phyloP scores from a whole-genome alignment of 1,140 invertebrate species.

The Conopomorpha cramerella region DNA sequence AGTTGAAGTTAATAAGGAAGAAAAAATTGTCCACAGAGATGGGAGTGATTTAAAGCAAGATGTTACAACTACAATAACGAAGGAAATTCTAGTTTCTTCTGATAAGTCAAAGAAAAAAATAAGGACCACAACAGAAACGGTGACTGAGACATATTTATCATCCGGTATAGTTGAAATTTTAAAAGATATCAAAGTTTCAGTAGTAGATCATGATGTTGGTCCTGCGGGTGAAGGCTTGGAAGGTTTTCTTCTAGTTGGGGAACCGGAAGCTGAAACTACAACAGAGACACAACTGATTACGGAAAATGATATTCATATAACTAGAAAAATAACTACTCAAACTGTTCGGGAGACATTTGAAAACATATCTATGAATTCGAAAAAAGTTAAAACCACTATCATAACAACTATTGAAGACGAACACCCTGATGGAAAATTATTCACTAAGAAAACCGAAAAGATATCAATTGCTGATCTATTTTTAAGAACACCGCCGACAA shows the following conservation, averaged over 20 bases:
- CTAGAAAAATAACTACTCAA: constrained; percentile 36
- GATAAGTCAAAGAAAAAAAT: constrained; percentile 35
- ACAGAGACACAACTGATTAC: constrained; percentile 24
- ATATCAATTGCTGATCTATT: constrained; percentile 41
- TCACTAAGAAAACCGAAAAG: constrained; percentile 51
- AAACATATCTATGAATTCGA: constrained; percentile 20
- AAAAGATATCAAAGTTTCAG: constrained; percentile 48
- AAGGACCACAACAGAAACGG: constrained; percentile 38
- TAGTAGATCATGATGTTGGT: constrained; percentile 33
- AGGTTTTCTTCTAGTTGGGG: constrained; percentile 28
- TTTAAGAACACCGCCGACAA: constrained; percentile 12
- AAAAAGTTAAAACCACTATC: constrained; percentile 46
- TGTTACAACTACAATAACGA: constrained; percentile 46
- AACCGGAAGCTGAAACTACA: constrained; percentile 23
- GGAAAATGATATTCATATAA: constrained; percentile 29
- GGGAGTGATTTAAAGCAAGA: constrained; percentile 36
- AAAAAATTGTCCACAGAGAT: constrained; percentile 27
- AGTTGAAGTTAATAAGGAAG: constrained; percentile 31
- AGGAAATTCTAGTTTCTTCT: constrained; percentile 34
- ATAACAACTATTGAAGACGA: constrained; percentile 45
- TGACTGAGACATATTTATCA: constrained; percentile 41
- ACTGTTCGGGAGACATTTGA: constrained; percentile 41
- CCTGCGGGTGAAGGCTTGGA: constrained; percentile 34
- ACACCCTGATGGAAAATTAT: constrained; percentile 46
- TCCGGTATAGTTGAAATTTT: constrained; percentile 40